These are phyloP conservation scores for Stomorhina lunata DNA, from an alignment of 2,888 invertebrate species.

Conservation along the genomic window DNA sequence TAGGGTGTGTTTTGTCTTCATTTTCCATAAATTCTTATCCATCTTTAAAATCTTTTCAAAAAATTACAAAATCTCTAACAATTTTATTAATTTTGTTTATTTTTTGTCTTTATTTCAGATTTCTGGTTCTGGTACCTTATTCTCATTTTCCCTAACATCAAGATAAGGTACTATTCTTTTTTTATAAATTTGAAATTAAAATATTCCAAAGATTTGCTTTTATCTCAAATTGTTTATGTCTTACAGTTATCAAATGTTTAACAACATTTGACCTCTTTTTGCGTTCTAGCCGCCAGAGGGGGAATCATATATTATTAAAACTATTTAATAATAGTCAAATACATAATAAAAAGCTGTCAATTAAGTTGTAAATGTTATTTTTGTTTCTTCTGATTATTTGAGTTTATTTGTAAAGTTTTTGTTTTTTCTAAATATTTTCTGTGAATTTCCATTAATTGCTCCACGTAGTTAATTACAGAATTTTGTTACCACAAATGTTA, in stretches of 20 bases:
- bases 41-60: neutral
- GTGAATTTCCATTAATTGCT: slow-evolving; percentile 46
- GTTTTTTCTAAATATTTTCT: no score
- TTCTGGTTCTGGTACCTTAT: neutral
- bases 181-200: neutral
- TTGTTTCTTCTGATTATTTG: neutral
- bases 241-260: neutral
- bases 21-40: neutral
- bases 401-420: neutral
- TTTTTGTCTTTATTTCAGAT: slow-evolving; percentile 23
- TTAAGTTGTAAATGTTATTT: slow-evolving; percentile 14
- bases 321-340: slow-evolving; percentile 26
- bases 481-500: slow-evolving; percentile 1
- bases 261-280: slow-evolving; percentile 49
- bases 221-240: neutral
- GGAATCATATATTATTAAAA: neutral
- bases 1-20: no score
- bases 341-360: slow-evolving; percentile 10
- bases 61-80: neutral
- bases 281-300: neutral
- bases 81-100: neutral
- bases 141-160: neutral
- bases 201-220: slow-evolving; percentile 5
- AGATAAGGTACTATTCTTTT: slow-evolving; percentile 29
- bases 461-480: slow-evolving; percentile 51